Evolutionary conservation across 2,888 invertebrate species (phyloP).

Genomic region (Oligia strigilis): DNA sequence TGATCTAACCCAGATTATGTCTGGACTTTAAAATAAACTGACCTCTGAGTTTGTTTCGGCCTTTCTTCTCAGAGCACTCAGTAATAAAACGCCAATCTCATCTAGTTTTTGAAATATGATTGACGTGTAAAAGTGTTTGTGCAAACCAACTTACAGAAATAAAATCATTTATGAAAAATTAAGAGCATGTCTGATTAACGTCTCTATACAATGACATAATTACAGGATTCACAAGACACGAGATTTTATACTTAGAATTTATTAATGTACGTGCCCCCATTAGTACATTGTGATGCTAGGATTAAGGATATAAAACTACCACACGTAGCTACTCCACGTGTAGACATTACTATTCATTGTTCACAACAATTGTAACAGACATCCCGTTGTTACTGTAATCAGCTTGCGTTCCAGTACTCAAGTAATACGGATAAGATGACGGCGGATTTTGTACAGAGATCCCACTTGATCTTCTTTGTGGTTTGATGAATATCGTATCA

Average conservation of each 20-base stretch:
- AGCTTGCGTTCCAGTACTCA: constrained; percentile 17
- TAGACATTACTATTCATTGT: constrained; percentile 49
- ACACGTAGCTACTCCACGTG: constrained; percentile 34
- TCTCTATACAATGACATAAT: background rate
- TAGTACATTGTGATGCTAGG: constrained; percentile 5
- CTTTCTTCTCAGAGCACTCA: too few species aligned
- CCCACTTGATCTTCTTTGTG: constrained; percentile 9
- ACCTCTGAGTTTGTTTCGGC: too few species aligned
- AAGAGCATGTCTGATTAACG: too few species aligned
- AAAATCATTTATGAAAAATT: background rate
- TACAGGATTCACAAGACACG: background rate
- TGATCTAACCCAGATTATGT: too few species aligned
- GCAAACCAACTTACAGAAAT: too few species aligned
- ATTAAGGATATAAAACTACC: constrained; percentile 19
- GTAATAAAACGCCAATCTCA: too few species aligned
- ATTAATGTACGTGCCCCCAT: background rate
- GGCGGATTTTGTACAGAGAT: constrained; percentile 22
- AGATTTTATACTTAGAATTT: background rate
- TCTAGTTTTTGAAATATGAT: too few species aligned
- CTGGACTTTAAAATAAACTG: too few species aligned
- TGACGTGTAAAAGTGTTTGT: too few species aligned
- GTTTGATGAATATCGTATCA: constrained; percentile 4
- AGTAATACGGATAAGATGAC: constrained; percentile 18
- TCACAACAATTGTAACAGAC: constrained; percentile 35
- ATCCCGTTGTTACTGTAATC: constrained; percentile 43